These are phyloP conservation scores for Caiman crocodilus DNA, from an alignment of 2,797 vertebrate species.

Conservation along the genomic window DNA sequence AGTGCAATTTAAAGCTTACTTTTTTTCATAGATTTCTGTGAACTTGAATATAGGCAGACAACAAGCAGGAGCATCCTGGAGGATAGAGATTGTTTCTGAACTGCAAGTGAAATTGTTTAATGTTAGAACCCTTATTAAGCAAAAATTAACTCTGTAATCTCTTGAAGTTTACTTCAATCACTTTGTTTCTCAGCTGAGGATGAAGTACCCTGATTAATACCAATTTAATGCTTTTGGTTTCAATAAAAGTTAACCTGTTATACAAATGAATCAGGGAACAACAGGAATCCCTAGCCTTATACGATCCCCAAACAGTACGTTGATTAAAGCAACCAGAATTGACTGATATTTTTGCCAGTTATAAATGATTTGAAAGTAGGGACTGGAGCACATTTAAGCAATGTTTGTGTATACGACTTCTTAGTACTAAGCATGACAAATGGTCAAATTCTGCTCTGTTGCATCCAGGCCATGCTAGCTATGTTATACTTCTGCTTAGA, in stretches of 20 bases:
- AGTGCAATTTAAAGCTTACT: constrained; percentile 80
- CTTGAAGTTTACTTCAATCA: background rate
- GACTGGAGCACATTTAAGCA: background rate
- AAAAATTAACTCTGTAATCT: background rate
- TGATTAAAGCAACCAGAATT: background rate
- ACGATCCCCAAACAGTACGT: background rate
- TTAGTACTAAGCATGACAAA: background rate
- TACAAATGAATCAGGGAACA: background rate
- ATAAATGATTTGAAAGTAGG: background rate
- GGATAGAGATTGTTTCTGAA: constrained; percentile 90
- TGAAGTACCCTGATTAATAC: background rate
- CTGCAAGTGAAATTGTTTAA: constrained; percentile 76
- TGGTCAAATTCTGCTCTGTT: background rate
- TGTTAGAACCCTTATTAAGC: constrained; percentile 1
- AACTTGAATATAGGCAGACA: constrained; percentile 97
- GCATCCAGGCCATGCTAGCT: background rate
- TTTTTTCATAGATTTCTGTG: constrained; percentile 96
- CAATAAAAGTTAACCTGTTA: background rate
- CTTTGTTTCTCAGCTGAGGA: background rate
- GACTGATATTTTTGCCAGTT: background rate
- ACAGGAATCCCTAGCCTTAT: background rate
- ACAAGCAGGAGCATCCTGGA: constrained; percentile 95
- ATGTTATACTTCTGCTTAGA: background rate
- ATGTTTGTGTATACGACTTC: background rate
- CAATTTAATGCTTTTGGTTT: background rate